Evolutionary conservation across 2,888 invertebrate species (phyloP).

Genomic region (Agonopterix arenella): DNA sequence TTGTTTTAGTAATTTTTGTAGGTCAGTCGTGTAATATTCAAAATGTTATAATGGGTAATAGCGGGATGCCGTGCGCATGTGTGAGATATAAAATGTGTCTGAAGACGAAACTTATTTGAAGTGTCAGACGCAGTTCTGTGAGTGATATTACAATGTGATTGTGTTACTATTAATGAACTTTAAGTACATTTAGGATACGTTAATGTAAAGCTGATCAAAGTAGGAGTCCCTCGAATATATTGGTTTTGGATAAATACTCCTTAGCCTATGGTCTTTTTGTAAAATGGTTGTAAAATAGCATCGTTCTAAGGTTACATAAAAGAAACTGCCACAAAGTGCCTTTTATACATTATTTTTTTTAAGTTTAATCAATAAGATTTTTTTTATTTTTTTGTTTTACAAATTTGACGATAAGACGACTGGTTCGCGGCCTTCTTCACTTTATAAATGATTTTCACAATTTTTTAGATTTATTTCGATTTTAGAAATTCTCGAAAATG

Average conservation of each 20-base stretch:
- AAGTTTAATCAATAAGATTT: constrained; percentile 30
- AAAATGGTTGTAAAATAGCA: constrained; percentile 54
- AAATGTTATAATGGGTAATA: constrained; percentile 32
- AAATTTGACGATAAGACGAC: constrained; percentile 45
- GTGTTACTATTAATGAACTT: constrained; percentile 64
- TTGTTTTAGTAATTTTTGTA: constrained; percentile 27
- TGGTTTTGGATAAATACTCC: constrained; percentile 55
- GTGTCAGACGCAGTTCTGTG: constrained; percentile 61
- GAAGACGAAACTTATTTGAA: constrained; percentile 41
- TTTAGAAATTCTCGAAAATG: neutral
- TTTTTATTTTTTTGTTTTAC: constrained; percentile 22
- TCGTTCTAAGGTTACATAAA: constrained; percentile 47
- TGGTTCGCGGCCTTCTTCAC: constrained; percentile 57
- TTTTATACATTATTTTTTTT: constrained; percentile 57
- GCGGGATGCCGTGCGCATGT: constrained; percentile 43
- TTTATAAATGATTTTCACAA: constrained; percentile 16
- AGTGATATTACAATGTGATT: constrained; percentile 75
- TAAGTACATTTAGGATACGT: constrained; percentile 57
- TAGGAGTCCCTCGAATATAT: constrained; percentile 14
- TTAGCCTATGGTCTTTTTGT: constrained; percentile 42
- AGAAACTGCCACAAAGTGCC: constrained; percentile 74
- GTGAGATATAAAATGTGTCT: constrained; percentile 51
- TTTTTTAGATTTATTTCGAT: neutral
- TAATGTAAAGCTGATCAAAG: constrained; percentile 37
- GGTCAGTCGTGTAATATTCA: constrained; percentile 9